These are phyloP conservation scores for Trinectes maculatus DNA, from an alignment of 2,113 vertebrate species.

Conservation along the genomic window DNA sequence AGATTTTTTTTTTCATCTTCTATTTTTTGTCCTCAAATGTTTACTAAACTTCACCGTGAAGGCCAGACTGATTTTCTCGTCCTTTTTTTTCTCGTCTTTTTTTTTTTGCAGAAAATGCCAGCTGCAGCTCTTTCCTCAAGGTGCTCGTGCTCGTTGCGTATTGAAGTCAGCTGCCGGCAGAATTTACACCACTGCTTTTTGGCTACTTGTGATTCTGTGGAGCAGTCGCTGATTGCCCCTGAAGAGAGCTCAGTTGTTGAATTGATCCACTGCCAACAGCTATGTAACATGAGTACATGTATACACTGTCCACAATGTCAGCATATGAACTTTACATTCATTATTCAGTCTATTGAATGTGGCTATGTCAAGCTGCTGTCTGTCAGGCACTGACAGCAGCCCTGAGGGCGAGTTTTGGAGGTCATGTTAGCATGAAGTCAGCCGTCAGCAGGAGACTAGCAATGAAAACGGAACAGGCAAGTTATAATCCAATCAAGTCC, in stretches of 20 bases:
- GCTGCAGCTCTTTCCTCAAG: constrained; percentile 32
- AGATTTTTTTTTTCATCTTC: constrained; percentile 1
- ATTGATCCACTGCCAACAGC: neutral
- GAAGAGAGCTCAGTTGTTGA: neutral
- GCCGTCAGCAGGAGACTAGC: neutral
- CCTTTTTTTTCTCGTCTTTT: neutral
- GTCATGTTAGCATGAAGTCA: constrained; percentile 29
- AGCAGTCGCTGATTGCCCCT: neutral
- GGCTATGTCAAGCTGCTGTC: constrained; percentile 31
- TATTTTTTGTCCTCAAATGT: constrained; percentile 36
- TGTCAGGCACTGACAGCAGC: constrained; percentile 11
- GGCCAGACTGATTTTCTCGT: constrained; percentile 22
- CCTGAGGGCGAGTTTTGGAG: constrained; percentile 17
- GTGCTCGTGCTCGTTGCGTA: constrained; percentile 36
- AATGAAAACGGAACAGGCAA: neutral
- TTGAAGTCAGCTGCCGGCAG: constrained; percentile 19
- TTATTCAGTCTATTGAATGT: neutral
- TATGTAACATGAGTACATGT: neutral
- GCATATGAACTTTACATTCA: constrained; percentile 10
- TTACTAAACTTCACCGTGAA: constrained; percentile 43
- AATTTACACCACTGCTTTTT: constrained; percentile 25
- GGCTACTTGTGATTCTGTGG: constrained; percentile 37
- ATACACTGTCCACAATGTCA: constrained; percentile 1
- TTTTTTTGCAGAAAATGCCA: constrained; percentile 23
- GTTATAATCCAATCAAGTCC: constrained; percentile 22